Conservation (phyloP, 1,140 invertebrate species). For the Coelopa frigida region DNA sequence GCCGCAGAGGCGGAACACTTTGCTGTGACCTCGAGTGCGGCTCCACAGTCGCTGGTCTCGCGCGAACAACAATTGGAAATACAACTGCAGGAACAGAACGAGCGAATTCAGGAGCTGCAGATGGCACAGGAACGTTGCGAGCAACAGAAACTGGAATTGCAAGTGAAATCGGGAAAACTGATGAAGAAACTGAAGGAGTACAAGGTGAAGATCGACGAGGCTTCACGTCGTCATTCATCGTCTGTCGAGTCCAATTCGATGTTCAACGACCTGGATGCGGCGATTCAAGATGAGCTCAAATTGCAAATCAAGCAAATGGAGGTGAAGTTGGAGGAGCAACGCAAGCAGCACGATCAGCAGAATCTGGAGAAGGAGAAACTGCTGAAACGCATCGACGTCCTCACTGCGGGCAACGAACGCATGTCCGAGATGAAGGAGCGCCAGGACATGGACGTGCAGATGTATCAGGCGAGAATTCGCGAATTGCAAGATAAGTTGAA, state of each 20-base stretch:
- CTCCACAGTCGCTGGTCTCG: conserved; percentile 6
- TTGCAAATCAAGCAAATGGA: conserved; percentile 58
- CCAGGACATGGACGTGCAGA: conserved; percentile 62
- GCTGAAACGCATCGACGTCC: conserved; percentile 62
- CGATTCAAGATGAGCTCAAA: conserved; percentile 69
- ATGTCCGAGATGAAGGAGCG: conserved; percentile 72
- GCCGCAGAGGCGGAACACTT: conserved; percentile 42
- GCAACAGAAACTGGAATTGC: conserved; percentile 54
- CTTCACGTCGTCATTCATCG: conserved; percentile 44
- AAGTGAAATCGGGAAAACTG: conserved; percentile 60
- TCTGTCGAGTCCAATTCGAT: conserved; percentile 41
- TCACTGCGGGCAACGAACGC: conserved; percentile 69
- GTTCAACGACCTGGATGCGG: conserved; percentile 57
- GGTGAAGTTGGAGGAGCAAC: conserved; percentile 54
- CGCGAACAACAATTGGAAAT: conserved; percentile 20
- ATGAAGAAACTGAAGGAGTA: conserved; percentile 70
- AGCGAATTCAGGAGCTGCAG: conserved; percentile 48
- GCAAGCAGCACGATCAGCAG: conserved; percentile 51
- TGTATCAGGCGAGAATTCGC: conserved; percentile 61
- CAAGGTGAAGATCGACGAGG: conserved; percentile 57
- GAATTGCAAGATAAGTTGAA: conserved; percentile 56
- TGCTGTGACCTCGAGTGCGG: neutral
- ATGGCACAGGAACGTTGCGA: conserved; percentile 45
- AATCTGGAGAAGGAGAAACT: conserved; percentile 59
- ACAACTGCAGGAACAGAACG: conserved; percentile 46